Percentiles rank a stretch among this genome's conserved stretches.
phyloP scores from a whole-genome alignment of 2,888 invertebrate genomes.

The Polydrusus tereticollis region DNA sequence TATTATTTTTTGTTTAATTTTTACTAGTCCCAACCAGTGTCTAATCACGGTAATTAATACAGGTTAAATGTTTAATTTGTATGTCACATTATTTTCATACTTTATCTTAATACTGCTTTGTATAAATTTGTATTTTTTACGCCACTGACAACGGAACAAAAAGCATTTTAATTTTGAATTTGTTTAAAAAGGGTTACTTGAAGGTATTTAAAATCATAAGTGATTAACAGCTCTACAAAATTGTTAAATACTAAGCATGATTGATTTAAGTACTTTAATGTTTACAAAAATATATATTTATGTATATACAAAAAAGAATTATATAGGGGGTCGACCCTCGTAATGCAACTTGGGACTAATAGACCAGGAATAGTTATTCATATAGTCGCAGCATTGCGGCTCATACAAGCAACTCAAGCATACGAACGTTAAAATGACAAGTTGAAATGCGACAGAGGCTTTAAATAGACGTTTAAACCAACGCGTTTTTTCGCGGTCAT shows the following conservation, averaged over 20 bases:
- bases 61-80: no score
- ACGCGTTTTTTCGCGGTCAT: conserved; percentile 67
- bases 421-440: conserved; percentile 80
- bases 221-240: neutral
- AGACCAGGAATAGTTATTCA: conserved; percentile 82
- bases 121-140: no score
- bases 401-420: conserved; percentile 82
- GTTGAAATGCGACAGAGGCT: conserved; percentile 82
- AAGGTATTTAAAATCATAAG: no score
- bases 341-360: conserved; percentile 86
- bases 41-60: no score
- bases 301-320: conserved; percentile 59
- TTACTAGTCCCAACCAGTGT: no score
- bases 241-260: neutral
- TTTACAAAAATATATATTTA: conserved; percentile 33
- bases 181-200: no score
- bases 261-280: conserved; percentile 31
- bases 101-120: no score
- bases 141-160: no score
- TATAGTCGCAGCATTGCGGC: conserved; percentile 83
- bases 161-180: no score
- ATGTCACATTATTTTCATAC: no score
- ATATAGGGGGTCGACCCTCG: conserved; percentile 85
- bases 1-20: neutral
- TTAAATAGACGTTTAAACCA: conserved; percentile 81